Percentiles rank a stretch among this genome's conserved stretches.
These are phyloP conservation scores for Choristoneura fumiferana DNA, from an alignment of 1,140 invertebrate species.

Conservation along the genomic window DNA sequence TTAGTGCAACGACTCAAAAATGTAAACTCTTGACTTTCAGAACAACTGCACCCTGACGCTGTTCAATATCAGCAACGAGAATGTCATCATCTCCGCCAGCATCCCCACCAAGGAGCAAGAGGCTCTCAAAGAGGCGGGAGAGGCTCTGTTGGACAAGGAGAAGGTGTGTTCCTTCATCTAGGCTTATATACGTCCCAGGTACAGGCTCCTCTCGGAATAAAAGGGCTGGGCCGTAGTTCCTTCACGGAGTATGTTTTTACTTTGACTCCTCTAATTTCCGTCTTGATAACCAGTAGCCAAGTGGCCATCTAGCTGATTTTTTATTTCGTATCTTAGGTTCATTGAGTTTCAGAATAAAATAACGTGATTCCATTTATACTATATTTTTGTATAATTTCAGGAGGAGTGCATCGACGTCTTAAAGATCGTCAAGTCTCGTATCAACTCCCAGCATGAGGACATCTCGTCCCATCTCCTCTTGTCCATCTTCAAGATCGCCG, in stretches of 20 bases:
- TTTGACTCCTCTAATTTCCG: too few relatives aligned
- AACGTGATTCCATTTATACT: constrained; percentile 6
- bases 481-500: constrained; percentile 95
- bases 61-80: constrained; percentile 91
- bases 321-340: too few relatives aligned
- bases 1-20: too few relatives aligned
- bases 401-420: constrained; percentile 90
- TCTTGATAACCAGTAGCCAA: too few relatives aligned
- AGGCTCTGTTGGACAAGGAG: constrained; percentile 82
- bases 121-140: constrained; percentile 78
- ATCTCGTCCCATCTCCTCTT: constrained; percentile 91
- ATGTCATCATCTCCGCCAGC: constrained; percentile 91
- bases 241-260: too few relatives aligned
- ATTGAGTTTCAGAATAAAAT: too few relatives aligned
- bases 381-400: constrained; percentile 76
- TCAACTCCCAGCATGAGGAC: constrained; percentile 90
- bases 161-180: constrained; percentile 78
- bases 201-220: too few relatives aligned
- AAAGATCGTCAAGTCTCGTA: constrained; percentile 88
- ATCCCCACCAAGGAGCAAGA: constrained; percentile 81
- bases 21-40: constrained; percentile 52
- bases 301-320: too few relatives aligned
- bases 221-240: too few relatives aligned
- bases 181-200: too few relatives aligned
- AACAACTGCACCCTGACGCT: constrained; percentile 90